phyloP scores from a whole-genome alignment of 92 coral and sea anemone genomes.

The Heliopora coerulea region DNA sequence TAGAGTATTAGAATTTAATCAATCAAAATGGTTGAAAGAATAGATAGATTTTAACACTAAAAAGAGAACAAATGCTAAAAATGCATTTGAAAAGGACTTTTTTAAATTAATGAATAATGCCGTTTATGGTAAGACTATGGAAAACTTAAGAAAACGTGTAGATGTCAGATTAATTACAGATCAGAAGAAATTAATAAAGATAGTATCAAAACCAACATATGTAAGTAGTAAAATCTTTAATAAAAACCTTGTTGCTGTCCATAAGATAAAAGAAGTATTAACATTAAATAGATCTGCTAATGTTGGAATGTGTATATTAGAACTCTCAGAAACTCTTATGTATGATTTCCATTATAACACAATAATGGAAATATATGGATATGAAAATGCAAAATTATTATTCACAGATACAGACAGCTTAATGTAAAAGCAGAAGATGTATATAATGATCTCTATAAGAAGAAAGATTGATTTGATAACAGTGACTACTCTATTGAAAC shows the following conservation, averaged over 20 bases:
- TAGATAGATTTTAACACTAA: slow-evolving; percentile 32
- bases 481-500: slow-evolving; percentile 5
- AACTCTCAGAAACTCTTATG: no score
- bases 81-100: slow-evolving; percentile 40
- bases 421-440: slow-evolving; percentile 9
- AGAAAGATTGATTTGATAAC: background rate
- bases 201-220: slow-evolving; percentile 21
- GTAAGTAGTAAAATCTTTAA: slow-evolving; percentile 3
- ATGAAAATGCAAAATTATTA: background rate
- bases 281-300: slow-evolving; percentile 31
- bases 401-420: slow-evolving; percentile 35
- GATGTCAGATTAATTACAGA: slow-evolving; percentile 22
- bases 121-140: slow-evolving; percentile 43
- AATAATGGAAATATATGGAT: slow-evolving; percentile 10
- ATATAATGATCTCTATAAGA: background rate
- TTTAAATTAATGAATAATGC: slow-evolving; percentile 43
- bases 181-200: background rate
- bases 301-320: background rate
- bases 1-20: slow-evolving; percentile 35
- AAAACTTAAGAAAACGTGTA: slow-evolving; percentile 27
- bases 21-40: slow-evolving; percentile 23
- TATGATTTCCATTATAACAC: slow-evolving; percentile 21
- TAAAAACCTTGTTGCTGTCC: slow-evolving; percentile 30
- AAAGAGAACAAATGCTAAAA: slow-evolving; percentile 10
- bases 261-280: slow-evolving; percentile 14